Evolutionary conservation across 2,888 invertebrate species (phyloP).

Genomic region (Stenotaenia linearis): DNA sequence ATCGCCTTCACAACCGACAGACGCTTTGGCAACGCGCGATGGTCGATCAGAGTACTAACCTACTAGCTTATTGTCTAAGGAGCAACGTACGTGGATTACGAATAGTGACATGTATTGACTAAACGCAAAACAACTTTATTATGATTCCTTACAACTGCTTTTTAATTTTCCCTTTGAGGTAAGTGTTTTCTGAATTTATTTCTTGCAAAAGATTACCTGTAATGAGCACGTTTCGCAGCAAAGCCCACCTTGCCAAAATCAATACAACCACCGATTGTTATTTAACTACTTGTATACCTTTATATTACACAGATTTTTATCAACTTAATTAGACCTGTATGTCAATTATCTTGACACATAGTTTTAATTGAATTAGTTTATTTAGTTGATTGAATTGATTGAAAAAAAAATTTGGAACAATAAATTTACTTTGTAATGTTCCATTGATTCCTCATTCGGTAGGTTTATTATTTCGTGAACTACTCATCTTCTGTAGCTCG

Average conservation of each 20-base stretch:
- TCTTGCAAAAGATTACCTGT: background rate
- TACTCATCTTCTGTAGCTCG: too few relatives aligned
- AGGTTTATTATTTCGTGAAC: too few relatives aligned
- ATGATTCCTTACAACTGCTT: background rate
- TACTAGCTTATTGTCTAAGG: background rate
- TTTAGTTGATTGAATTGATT: background rate
- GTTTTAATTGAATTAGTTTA: background rate
- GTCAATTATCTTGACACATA: background rate
- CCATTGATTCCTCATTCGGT: too few relatives aligned
- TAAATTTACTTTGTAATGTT: too few relatives aligned
- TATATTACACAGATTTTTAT: background rate
- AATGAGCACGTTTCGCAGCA: background rate
- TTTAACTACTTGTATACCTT: background rate
- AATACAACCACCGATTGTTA: background rate
- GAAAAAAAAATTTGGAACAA: too few relatives aligned
- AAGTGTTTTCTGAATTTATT: background rate
- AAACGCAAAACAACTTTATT: background rate
- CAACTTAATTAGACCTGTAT: background rate
- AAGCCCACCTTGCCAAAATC: background rate
- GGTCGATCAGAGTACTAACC: background rate
- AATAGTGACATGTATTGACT: background rate
- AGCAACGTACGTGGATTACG: background rate
- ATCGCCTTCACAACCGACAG: background rate
- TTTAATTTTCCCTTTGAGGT: background rate
- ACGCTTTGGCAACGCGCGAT: conserved; percentile 2